Base-by-base conservation (phyloP, 2,113 vertebrate species). In the Rana temporaria region DNA sequence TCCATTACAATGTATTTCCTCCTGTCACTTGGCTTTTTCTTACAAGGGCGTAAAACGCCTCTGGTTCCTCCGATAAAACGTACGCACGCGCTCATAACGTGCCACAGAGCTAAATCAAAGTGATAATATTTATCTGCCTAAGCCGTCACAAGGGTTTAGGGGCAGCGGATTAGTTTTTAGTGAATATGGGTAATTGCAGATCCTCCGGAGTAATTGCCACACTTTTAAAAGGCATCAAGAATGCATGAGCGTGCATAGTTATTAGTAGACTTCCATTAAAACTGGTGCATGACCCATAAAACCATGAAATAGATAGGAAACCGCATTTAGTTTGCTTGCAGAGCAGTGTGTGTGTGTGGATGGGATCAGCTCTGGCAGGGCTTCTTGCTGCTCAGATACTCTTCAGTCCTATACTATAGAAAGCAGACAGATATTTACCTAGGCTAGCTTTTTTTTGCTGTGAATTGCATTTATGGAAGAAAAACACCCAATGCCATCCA, bases 251-350 rank as follows among this genome's bases (percentile, higher is more conserved):
- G 20, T 76, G 81, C 81, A 82, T 67, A 76, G 81, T 67, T 82
- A 82, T 82, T 82, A 82, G 81, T 76, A 68, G 81, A 82, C 76
- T 68, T 82, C 68, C 71, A 76, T 82, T 76, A 82, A 82, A 82
- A 68, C 76, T 63, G 72, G 53, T 48, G 72, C 81, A 76, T 76
- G 81, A 82, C 81, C 81, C 72, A 82, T 82, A 82, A 82, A 82
- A 75, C 63, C 55, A 82, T 68, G 81, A 82, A 82, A 75, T 82
- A 66, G 71, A 68, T 76, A 67, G 55, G 59, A 82, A 76, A 60
- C 20, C 15, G 72, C 63, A 66, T 76, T 22, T 60, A 53, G 52
- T 56, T 82, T 75, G 56, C 32, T 34, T 15, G 72, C n/a, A 57
- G n/a, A 67, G 64, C 30, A 57, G n/a, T 12, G 42, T 48, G 42